Percentiles rank a stretch among this genome's conserved stretches.
Evolutionary conservation across 1,140 invertebrate species (phyloP).

Genomic region (Atta texana): DNA sequence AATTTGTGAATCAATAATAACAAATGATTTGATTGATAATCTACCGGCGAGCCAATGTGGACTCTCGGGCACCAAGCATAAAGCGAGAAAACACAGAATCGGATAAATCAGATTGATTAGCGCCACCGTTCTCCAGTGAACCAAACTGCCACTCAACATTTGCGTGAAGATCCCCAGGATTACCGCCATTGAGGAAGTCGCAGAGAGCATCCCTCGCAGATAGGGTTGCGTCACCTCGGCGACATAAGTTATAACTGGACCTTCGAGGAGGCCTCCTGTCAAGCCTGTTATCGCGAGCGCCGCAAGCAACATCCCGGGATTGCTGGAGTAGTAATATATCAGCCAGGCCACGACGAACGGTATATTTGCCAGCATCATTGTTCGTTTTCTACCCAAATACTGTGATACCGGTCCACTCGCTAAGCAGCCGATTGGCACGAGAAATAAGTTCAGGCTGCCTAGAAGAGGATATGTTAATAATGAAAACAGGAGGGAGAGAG

Average conservation of each 20-base stretch:
- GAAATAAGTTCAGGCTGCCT: slow-evolving; percentile 93
- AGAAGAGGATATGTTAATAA: slow-evolving; percentile 64
- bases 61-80: slow-evolving; percentile 92
- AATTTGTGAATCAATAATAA: too few species aligned
- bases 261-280: slow-evolving; percentile 91
- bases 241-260: slow-evolving; percentile 93
- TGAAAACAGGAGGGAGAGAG: background rate
- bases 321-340: slow-evolving; percentile 89
- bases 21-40: background rate
- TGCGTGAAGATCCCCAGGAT: slow-evolving; percentile 91
- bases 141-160: slow-evolving; percentile 90
- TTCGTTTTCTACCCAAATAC: slow-evolving; percentile 89
- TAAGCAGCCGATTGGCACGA: slow-evolving; percentile 91
- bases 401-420: slow-evolving; percentile 90
- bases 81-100: slow-evolving; percentile 88
- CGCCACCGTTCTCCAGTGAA: slow-evolving; percentile 90
- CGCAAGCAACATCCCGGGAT: slow-evolving; percentile 88
- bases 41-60: slow-evolving; percentile 90
- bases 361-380: slow-evolving; percentile 91
- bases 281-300: slow-evolving; percentile 90
- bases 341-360: slow-evolving; percentile 92
- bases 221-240: slow-evolving; percentile 93
- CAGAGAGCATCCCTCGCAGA: slow-evolving; percentile 90
- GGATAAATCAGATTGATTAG: slow-evolving; percentile 90
- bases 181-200: slow-evolving; percentile 90